phyloP scores from a whole-genome alignment of 2,888 invertebrate genomes.

The Morpho deidamia region DNA sequence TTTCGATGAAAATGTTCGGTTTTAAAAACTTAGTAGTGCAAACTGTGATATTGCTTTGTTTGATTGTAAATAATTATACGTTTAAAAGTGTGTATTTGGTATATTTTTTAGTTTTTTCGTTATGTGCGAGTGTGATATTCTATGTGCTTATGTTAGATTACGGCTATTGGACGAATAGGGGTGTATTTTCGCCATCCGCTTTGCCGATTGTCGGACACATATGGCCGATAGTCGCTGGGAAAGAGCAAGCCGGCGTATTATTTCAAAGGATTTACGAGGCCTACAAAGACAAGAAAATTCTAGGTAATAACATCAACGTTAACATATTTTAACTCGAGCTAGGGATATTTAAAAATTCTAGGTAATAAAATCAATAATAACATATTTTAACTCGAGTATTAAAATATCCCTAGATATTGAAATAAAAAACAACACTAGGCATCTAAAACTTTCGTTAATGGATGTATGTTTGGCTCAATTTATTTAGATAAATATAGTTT shows the following conservation, averaged over 20 bases:
- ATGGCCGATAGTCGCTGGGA: slow-evolving; percentile 52
- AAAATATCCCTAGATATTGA: too few species aligned
- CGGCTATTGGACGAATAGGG: slow-evolving; percentile 59
- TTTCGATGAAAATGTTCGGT: slow-evolving; percentile 54
- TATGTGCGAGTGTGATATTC: slow-evolving; percentile 34
- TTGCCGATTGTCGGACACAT: slow-evolving; percentile 67
- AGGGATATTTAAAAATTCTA: too few species aligned
- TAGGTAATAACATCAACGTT: slow-evolving; percentile 40
- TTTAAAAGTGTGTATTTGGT: slow-evolving; percentile 44
- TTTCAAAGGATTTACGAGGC: slow-evolving; percentile 64
- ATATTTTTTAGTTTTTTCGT: slow-evolving; percentile 38
- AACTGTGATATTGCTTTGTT: slow-evolving; percentile 41
- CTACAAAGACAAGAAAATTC: slow-evolving; percentile 50
- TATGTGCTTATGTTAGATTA: slow-evolving; percentile 60
- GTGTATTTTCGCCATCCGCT: slow-evolving; percentile 60
- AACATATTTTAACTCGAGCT: too few species aligned
- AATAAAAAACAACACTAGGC: too few species aligned
- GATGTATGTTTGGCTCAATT: too few species aligned
- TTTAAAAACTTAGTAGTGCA: slow-evolving; percentile 51
- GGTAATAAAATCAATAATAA: too few species aligned
- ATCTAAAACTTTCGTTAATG: too few species aligned
- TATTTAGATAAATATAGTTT: too few species aligned
- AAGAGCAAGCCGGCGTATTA: slow-evolving; percentile 66
- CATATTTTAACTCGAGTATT: too few species aligned
- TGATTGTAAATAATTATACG: slow-evolving; percentile 49